Evolutionary conservation across 2,888 invertebrate genomes (phyloP), one percentile per base, ranked within the genome.

Genomic region (Ptilodon capucinus): DNA sequence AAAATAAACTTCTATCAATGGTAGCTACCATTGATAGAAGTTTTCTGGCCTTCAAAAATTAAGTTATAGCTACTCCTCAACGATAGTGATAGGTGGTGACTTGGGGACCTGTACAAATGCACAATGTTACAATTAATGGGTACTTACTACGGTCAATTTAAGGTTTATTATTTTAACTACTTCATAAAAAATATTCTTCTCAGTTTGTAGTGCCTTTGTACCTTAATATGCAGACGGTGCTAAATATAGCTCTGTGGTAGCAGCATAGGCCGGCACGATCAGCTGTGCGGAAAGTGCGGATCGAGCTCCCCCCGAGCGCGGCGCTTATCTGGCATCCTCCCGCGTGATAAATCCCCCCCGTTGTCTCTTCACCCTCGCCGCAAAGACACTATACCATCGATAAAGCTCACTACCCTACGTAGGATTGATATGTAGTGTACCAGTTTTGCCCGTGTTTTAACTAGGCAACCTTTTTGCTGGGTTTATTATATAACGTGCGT

Each of bases 271-370:
- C 60, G 54, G 60, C 50, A 62, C 64, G 75, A 78, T 80, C 80
- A 78, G 76, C 78, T 76, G 77, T 72, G 64, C 55, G 54, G 50
- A 64, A 62, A 56, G 68, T 64, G 63, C n/a, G 57, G 59, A 47
- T 51, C 56, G 50, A 60, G 59, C 60, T 49, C 58, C 63, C 48
- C 57, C 55, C 52, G 47, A 46, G 57, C 56, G 68, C 59, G 64
- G 64, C 69, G 74, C 81, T 84, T 84, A 84, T 82, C 84, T 78
- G 74, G 64, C 75, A 69, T 74, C 76, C 78, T 77, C 77, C 72
- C 73, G 68, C 56, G 77, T 86, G 82, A 87, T 87, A 84, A 84
- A 87, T 87, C 79, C 74, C 40, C 72, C 76, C 66, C 61, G 71
- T 69, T 78, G 79, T 84, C 80, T 81, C 70, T 67, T 71, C 76